A percentile compares a stretch with the other conserved stretches of the same genome.
Conservation (phyloP, 2,113 vertebrate genomes). For the Pomatostomus ruficeps region DNA sequence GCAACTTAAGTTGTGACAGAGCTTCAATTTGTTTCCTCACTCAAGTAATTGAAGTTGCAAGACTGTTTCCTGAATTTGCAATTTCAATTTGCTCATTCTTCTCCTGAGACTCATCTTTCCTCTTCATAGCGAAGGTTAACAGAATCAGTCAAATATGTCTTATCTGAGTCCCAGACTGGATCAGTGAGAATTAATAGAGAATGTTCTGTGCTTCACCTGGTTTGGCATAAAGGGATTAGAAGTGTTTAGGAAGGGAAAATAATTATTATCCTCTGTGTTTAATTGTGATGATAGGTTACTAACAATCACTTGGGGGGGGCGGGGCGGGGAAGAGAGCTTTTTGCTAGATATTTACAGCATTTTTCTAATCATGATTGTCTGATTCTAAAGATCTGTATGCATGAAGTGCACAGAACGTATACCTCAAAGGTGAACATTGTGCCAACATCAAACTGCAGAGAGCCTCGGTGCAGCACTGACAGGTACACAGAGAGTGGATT, state of each 20-base stretch:
- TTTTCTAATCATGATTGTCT: background rate
- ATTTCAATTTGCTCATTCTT: slow-evolving; percentile 54
- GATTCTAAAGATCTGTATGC: background rate
- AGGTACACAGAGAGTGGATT: background rate
- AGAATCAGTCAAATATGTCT: slow-evolving; percentile 13
- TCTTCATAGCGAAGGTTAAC: slow-evolving; percentile 25
- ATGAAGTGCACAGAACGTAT: background rate
- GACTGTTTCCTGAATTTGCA: slow-evolving; percentile 50
- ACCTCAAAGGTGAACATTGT: background rate
- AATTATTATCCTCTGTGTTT: background rate
- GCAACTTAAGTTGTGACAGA: slow-evolving; percentile 51
- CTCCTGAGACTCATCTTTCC: slow-evolving; percentile 23
- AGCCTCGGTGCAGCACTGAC: background rate
- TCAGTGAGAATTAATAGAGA: background rate
- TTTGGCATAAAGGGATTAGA: slow-evolving; percentile 9
- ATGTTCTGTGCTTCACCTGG: background rate
- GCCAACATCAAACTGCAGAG: background rate
- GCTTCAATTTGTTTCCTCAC: slow-evolving; percentile 26
- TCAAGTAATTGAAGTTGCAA: slow-evolving; percentile 46
- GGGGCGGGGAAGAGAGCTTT: background rate
- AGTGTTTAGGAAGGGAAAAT: background rate
- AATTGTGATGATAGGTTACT: background rate
- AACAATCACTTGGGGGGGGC: background rate
- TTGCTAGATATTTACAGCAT: background rate
- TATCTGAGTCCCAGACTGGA: background rate